phyloP scores from a whole-genome alignment of 1,140 invertebrate species.

The Cecropterus lyciades region DNA sequence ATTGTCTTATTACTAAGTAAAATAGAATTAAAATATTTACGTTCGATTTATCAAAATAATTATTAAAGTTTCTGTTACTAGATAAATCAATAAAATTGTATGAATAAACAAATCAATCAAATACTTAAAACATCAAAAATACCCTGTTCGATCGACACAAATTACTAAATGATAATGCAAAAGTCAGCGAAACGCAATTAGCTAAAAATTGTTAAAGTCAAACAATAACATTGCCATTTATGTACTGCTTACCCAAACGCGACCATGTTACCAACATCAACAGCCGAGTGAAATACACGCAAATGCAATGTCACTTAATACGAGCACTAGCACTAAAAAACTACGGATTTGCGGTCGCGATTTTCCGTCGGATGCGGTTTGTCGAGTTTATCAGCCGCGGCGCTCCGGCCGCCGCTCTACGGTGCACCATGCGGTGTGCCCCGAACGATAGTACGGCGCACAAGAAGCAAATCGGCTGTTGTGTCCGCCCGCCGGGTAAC shows the following conservation, averaged over 20 bases:
- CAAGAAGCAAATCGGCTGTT: constrained; percentile 38
- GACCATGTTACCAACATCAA: constrained; percentile 56
- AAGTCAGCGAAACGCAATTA: background rate
- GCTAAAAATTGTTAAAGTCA: constrained; percentile 5
- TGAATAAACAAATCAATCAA: too few species aligned
- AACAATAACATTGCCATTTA: constrained; percentile 34
- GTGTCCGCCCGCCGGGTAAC: constrained; percentile 48
- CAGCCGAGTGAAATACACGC: constrained; percentile 41
- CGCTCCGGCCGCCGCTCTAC: constrained; percentile 42
- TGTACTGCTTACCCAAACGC: constrained; percentile 63
- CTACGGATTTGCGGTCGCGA: constrained; percentile 48
- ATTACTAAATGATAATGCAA: background rate
- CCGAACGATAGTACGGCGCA: constrained; percentile 52
- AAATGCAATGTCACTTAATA: constrained; percentile 43
- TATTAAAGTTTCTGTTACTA: too few species aligned
- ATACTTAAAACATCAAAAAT: too few species aligned
- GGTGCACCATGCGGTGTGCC: constrained; percentile 53
- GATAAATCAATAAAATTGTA: too few species aligned
- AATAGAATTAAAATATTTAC: too few species aligned
- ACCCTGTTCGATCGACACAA: too few species aligned
- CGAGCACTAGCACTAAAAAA: constrained; percentile 47
- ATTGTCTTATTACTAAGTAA: too few species aligned
- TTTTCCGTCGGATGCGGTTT: constrained; percentile 52
- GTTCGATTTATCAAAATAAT: too few species aligned
- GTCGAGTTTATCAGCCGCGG: constrained; percentile 28